phyloP scores from a whole-genome alignment of 1,140 invertebrate genomes.

The Belonocnema kinseyi region DNA sequence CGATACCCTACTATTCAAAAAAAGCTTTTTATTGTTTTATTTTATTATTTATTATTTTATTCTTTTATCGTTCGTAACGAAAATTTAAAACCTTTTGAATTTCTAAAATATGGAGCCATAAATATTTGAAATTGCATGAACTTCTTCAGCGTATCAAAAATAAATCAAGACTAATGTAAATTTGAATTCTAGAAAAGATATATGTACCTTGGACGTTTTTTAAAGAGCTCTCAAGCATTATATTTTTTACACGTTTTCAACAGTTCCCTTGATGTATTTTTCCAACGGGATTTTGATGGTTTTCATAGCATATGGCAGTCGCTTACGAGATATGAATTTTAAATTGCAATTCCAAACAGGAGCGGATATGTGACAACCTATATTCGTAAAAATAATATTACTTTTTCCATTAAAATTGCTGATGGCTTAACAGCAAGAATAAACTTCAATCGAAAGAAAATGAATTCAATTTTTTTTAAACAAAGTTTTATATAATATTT shows the following conservation, averaged over 20 bases:
- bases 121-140: too few species aligned
- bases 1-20: too few species aligned
- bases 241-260: slow-evolving; percentile 9
- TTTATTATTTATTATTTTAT: too few species aligned
- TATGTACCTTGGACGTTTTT: background rate
- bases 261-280: slow-evolving; percentile 17
- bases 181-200: background rate
- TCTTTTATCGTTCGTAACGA: too few species aligned
- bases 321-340: slow-evolving; percentile 30
- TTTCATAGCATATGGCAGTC: slow-evolving; percentile 14
- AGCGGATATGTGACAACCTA: background rate
- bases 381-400: slow-evolving; percentile 23
- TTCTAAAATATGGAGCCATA: too few species aligned
- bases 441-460: slow-evolving; percentile 38
- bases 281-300: slow-evolving; percentile 22
- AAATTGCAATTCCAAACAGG: background rate
- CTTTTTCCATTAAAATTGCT: slow-evolving; percentile 22
- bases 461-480: too few species aligned
- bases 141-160: background rate
- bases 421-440: slow-evolving; percentile 38
- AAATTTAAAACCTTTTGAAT: too few species aligned
- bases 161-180: background rate
- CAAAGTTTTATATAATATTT: too few species aligned
- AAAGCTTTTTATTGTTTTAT: too few species aligned
- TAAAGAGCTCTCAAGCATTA: background rate